Conservation (phyloP, 2,797 vertebrate species). For the Ctenochaetus hawaiiensis region DNA sequence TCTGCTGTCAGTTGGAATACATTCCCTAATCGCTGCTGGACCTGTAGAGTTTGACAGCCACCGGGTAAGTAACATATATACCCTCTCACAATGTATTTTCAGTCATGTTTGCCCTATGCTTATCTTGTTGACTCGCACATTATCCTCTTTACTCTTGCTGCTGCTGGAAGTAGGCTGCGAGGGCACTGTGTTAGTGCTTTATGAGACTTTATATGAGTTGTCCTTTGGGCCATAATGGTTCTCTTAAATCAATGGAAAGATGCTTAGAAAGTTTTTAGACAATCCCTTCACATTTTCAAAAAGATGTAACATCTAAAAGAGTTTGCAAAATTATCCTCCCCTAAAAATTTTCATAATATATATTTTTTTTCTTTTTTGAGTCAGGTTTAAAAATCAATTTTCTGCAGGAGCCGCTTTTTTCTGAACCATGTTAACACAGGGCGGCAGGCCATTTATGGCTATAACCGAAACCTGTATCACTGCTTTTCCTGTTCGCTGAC, state of each 20-base stretch:
- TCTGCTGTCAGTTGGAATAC: slow-evolving; percentile 51
- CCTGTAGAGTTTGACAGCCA: slow-evolving; percentile 25
- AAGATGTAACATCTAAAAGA: slow-evolving; percentile 1
- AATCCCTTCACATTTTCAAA: slow-evolving; percentile 8
- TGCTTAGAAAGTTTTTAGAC: slow-evolving; percentile 10
- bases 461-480: slow-evolving; percentile 52
- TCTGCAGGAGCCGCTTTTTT: slow-evolving; percentile 23
- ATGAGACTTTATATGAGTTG: slow-evolving; percentile 9
- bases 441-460: slow-evolving; percentile 46
- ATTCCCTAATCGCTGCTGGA: slow-evolving; percentile 35
- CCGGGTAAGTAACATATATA: slow-evolving; percentile 67
- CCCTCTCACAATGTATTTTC: neutral
- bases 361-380: slow-evolving; percentile 8
- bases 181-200: slow-evolving; percentile 42
- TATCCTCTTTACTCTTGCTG: slow-evolving; percentile 61
- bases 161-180: slow-evolving; percentile 45
- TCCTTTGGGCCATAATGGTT: slow-evolving; percentile 21
- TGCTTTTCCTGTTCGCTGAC: slow-evolving; percentile 61
- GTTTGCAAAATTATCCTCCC: neutral
- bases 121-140: slow-evolving; percentile 46
- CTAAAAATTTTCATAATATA: neutral
- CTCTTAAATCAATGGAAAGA: slow-evolving; percentile 10
- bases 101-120: slow-evolving; percentile 33
- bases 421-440: slow-evolving; percentile 28
- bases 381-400: slow-evolving; percentile 21